Base-by-base conservation (phyloP, 2,113 vertebrate genomes). In the Caranx melampygus region DNA sequence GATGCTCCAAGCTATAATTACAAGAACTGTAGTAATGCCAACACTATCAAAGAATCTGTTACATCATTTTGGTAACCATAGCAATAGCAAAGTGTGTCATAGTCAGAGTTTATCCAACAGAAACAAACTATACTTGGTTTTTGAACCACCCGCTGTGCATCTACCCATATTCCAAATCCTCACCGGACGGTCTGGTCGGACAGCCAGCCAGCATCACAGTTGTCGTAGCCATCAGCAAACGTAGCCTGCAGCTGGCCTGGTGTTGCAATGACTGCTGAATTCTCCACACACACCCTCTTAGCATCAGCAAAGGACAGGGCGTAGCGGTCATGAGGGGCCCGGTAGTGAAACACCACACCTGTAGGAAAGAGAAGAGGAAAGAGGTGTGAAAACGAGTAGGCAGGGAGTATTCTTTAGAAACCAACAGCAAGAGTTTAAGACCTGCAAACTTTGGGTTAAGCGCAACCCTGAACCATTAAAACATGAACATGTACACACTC, bases 271-370 rank as follows among this genome's bases (percentile, higher is more conserved):
- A 64, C 61, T 0, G 95, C 98, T 0, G 97, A 97, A 92, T 97
- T 97, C 85, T 96, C 96, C 21, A 80, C 20, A 10, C 98, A 99
- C 71, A 97, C 96, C 1, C 91, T 94, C 67, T 93, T 94, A 21
- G 98, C 98, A 0, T 96, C 95, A 0, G 89, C 3, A 6, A 99
- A 99, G 63, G 93, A 95, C 79, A 99, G 91, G 0, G 96, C 94
- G 0, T 99, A 99, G 69, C 98, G 97, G 74, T 96, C 86, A 18
- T 95, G 95, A n/a, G 94, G 95, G 0, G 97, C 96, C 1, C 98
- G 96, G 91, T 99, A 99, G 83, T 99, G 98, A 91, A 99, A 99
- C 14, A 99, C 96, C 0, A 97, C 96, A 10, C 98, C 97, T 99
- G 86, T 69, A 40, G 3, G 8, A 51, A 16, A 72, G 65, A 78